Percentiles rank a stretch among this genome's conserved stretches.
These are phyloP conservation scores for Corydoras maculifer DNA, from an alignment of 2,113 vertebrate genomes.

Conservation along the genomic window DNA sequence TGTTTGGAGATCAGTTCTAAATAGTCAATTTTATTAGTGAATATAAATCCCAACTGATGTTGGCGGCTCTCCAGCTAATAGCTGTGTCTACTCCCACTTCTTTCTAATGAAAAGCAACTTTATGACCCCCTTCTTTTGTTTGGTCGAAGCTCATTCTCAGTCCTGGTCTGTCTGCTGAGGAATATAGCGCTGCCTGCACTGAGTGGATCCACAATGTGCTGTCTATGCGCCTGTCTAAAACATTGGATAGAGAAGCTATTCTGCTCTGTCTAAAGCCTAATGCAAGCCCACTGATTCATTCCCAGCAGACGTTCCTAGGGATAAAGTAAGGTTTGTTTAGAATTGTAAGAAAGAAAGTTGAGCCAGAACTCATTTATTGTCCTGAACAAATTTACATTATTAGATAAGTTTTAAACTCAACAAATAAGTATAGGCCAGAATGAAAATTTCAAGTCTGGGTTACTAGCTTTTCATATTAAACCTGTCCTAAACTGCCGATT, in stretches of 20 bases:
- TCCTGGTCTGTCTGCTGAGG: background rate
- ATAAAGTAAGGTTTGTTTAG: too few relatives aligned
- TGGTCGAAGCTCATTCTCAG: background rate
- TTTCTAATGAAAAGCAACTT: slow-evolving; percentile 24
- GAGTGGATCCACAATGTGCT: slow-evolving; percentile 24
- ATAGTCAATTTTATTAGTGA: slow-evolving; percentile 5
- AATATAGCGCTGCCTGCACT: background rate
- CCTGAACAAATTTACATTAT: too few relatives aligned
- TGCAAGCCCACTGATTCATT: background rate
- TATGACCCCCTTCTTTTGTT: slow-evolving; percentile 24
- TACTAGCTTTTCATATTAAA: too few relatives aligned
- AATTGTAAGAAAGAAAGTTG: too few relatives aligned
- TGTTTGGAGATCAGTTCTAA: background rate
- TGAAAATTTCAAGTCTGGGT: too few relatives aligned
- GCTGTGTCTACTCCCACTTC: background rate
- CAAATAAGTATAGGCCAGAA: too few relatives aligned
- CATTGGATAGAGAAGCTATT: slow-evolving; percentile 20
- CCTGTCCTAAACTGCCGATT: too few relatives aligned
- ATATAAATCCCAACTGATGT: background rate
- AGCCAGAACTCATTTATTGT: too few relatives aligned
- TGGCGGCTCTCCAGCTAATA: background rate
- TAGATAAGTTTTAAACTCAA: too few relatives aligned
- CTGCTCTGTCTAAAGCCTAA: background rate
- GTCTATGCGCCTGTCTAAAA: slow-evolving; percentile 10
- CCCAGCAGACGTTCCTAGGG: background rate